Base-by-base conservation (phyloP, 2,888 invertebrate genomes). In the Zaprionus obscuricornis region DNA sequence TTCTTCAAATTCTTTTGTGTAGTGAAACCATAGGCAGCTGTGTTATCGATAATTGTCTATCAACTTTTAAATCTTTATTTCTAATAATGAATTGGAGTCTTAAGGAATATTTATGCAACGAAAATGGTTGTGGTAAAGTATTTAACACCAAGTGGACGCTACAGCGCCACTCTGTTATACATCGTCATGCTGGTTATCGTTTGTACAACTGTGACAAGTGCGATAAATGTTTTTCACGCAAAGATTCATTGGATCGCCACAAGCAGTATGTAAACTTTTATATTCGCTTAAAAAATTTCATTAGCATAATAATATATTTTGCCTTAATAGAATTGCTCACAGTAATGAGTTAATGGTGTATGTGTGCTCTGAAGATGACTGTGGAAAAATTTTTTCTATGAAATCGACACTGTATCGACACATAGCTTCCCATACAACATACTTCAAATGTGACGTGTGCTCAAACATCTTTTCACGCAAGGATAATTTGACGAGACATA, bases 131-230 rank as follows among this genome's bases (percentile, higher is more conserved):
- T 2, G 49, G 43, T 4, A 40, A 4, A 8, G 24, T 17, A 13
- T 64, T 66, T 18, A 49, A 57, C 13, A 64, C 66, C 5, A 56
- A 24, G 3, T 66, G 57, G 64, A 66, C 39, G 0, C 18, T 64
- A 8, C 65, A 55, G 4, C 37, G 69, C 1, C 54, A 69, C 11
- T 47, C n/a, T 3, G 6, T 11, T 1, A 47, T 16, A 2, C 63
- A 68, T 3, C 46, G 27, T 7, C 16, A 22, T 18, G n/a, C 1
- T 3, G 5, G 20, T 1, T 36, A 10, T 24, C 4, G 20, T 11
- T 16, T 3, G 2, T 29, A 24, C 27, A 37, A 37, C 2, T 47
- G 52, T 8, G 13, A n/a, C 0, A 31, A 52, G 3, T 63, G 65
- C 17, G 26, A 43, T 17, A 49, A 66, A 16, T 8, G 1, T 1